Conservation (phyloP, 2,113 vertebrate species). For the Gadus macrocephalus region DNA sequence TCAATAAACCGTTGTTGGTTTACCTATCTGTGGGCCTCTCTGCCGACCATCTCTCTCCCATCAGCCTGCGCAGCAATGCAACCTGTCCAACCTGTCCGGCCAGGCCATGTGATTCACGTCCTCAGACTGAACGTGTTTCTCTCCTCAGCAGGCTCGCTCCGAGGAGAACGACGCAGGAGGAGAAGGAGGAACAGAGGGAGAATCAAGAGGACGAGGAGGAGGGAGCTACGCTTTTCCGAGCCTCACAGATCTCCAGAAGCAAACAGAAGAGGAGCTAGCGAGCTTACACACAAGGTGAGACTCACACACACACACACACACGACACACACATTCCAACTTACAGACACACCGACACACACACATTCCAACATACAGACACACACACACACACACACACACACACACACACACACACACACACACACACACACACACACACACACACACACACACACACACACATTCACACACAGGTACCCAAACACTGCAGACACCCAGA, state of each 20-base stretch:
- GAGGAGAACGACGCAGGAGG: slow-evolving; percentile 21
- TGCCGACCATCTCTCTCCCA: neutral
- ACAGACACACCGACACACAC: neutral
- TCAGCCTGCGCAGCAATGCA: too few relatives aligned
- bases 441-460: neutral
- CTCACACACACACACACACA: neutral
- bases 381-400: slow-evolving; percentile 39
- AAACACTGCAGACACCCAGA: slow-evolving; percentile 1
- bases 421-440: neutral
- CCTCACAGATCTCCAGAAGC: slow-evolving; percentile 58
- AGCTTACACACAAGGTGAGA: slow-evolving; percentile 23
- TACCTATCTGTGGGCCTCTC: slow-evolving; percentile 12
- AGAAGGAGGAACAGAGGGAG: slow-evolving; percentile 15
- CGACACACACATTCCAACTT: neutral
- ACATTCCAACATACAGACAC: neutral
- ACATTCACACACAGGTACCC: neutral
- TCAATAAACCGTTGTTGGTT: neutral
- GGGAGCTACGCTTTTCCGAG: slow-evolving; percentile 46
- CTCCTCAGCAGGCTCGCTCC: slow-evolving; percentile 2
- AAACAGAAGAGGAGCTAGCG: slow-evolving; percentile 62
- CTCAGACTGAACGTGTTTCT: neutral
- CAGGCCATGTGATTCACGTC: too few relatives aligned
- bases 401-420: slow-evolving; percentile 1
- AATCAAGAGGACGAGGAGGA: slow-evolving; percentile 2
- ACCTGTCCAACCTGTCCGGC: neutral